phyloP scores from a whole-genome alignment of 2,888 invertebrate species.

The Melanotus villosus region DNA sequence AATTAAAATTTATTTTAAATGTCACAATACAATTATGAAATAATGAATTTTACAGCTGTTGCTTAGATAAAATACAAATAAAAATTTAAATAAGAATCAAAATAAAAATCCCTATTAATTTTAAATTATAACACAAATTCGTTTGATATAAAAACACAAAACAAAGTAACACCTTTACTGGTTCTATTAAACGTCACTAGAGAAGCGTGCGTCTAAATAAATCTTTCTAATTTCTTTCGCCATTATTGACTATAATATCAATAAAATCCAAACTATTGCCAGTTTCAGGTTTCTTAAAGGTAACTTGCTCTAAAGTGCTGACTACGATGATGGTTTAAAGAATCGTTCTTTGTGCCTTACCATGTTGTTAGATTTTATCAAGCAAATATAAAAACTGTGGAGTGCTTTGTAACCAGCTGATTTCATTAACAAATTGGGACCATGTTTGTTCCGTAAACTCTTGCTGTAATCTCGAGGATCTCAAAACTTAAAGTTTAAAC shows the following conservation, averaged over 20 bases:
- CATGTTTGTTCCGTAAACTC: conserved; percentile 58
- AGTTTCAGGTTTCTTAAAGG: conserved; percentile 29
- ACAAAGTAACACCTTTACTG: too few relatives aligned
- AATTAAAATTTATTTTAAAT: too few relatives aligned
- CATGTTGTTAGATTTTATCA: conserved; percentile 53
- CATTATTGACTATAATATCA: conserved; percentile 24
- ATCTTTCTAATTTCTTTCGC: not conserved
- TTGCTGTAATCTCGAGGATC: conserved; percentile 58
- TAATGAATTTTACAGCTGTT: too few relatives aligned
- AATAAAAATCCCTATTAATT: too few relatives aligned
- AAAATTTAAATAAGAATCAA: too few relatives aligned
- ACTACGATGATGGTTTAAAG: not conserved
- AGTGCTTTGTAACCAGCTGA: conserved; percentile 57
- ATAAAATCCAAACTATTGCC: conserved; percentile 13
- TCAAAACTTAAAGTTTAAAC: conserved; percentile 51
- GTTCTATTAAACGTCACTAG: conserved; percentile 10
- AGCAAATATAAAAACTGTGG: conserved; percentile 46
- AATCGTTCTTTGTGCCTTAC: conserved; percentile 18
- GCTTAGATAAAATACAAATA: too few relatives aligned
- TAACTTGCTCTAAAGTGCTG: not conserved
- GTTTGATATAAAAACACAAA: too few relatives aligned
- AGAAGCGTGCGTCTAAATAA: conserved; percentile 15
- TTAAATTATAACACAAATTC: too few relatives aligned
- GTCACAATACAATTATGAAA: too few relatives aligned
- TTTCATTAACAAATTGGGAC: conserved; percentile 65